These are phyloP conservation scores for Pseudomyrmex gracilis DNA, from an alignment of 1,140 invertebrate genomes.

Conservation along the genomic window DNA sequence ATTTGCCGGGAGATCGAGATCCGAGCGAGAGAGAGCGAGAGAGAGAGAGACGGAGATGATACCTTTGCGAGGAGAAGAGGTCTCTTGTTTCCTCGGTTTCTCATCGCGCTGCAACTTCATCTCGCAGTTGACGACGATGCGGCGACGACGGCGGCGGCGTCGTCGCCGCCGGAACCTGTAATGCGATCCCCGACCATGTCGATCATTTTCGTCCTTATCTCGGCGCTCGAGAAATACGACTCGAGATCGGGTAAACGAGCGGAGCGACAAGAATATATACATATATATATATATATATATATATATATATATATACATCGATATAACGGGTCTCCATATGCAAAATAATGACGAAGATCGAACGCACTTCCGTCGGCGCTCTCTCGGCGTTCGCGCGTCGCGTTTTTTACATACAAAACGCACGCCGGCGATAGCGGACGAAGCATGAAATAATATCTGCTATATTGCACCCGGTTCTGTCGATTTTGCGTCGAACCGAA, in stretches of 20 bases:
- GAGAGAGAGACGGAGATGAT: background rate
- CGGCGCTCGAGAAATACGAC: background rate
- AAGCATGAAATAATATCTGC: constrained; percentile 58
- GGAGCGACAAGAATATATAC: background rate
- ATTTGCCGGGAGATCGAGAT: constrained; percentile 19
- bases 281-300: background rate
- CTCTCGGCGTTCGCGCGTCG: constrained; percentile 20
- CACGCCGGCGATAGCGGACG: constrained; percentile 33
- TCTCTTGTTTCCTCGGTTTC: background rate
- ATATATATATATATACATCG: background rate
- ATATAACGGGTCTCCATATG: constrained; percentile 5
- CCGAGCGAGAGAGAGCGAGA: background rate
- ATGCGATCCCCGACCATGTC: constrained; percentile 1
- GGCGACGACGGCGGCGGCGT: background rate
- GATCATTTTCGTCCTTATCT: constrained; percentile 16
- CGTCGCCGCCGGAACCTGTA: background rate
- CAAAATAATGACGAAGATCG: constrained; percentile 45
- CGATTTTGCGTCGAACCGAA: constrained; percentile 36
- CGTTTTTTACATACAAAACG: constrained; percentile 60
- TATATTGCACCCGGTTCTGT: constrained; percentile 44
- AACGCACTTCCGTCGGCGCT: background rate
- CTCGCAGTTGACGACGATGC: constrained; percentile 19
- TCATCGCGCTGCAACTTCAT: constrained; percentile 5
- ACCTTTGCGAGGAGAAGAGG: constrained; percentile 11
- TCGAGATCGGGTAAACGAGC: background rate